Base-by-base conservation (phyloP, 2,888 invertebrate species). In the Mamestra brassicae region DNA sequence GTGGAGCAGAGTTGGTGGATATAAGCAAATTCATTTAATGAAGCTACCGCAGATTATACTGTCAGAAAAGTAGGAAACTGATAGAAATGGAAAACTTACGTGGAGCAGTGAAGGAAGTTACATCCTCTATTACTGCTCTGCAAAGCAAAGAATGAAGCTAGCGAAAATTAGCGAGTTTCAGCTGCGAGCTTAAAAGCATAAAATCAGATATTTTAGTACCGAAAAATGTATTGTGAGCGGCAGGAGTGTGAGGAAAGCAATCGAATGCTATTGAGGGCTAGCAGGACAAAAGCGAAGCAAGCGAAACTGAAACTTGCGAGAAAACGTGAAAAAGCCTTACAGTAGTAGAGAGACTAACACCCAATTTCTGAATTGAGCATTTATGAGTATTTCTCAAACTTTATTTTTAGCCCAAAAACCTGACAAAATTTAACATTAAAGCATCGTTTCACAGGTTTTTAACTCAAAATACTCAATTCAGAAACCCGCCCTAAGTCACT, bases 191-290 rank as follows among this genome's bases (percentile, higher is more conserved):
- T 38, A 38, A 38, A 38, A 54, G n/a, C 54, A 3, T 8, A n/a
- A 10, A n/a, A 54, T 26, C 4, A 34, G 4, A 11, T 7, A 55
- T 55, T 3, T 36, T 45, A 15, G 15, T 38, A 60, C 7, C 45
- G 13, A 13, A 45, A 45, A 50, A 17, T 11, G 57, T 70, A 36
- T 26, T 45, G 26, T 5, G 26, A 17, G 52, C 11, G 26, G 26
- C 17, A n/a, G 38, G 17, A 17, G 7, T 3, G 15, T n/a, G 45
- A 71, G 54, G 52, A 74, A 74, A 47, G 47, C 58, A 47, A 42
- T 54, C 58, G 4, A 45, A 80, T 26, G 17, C 17, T 4, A 34
- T 11, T 3, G n/a, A 6, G 2, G 8, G n/a, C 7, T 55, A 45
- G 38, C 54, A 55, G 10, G 26, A 54, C 45, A 47, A 34, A 26